These are phyloP conservation scores for Micrasema minimum DNA, from an alignment of 1,140 invertebrate genomes.

Conservation along the genomic window DNA sequence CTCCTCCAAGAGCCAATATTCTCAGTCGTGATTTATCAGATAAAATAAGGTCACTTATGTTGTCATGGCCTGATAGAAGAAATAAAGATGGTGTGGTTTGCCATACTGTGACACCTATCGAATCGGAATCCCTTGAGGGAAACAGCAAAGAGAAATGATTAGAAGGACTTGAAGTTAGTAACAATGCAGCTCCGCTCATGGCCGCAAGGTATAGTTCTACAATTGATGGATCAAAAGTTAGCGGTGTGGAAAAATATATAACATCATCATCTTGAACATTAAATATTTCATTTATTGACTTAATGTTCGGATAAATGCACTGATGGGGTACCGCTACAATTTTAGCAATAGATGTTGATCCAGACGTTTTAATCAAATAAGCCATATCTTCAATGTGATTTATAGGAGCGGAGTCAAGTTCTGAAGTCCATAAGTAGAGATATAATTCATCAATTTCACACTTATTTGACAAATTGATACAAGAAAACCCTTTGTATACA, in stretches of 20 bases:
- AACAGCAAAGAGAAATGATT: conserved; percentile 55
- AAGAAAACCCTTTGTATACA: conserved; percentile 4
- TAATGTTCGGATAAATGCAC: conserved; percentile 73
- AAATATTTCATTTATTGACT: conserved; percentile 69
- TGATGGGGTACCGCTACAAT: conserved; percentile 71
- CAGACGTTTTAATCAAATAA: conserved; percentile 73
- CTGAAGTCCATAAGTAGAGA: conserved; percentile 30
- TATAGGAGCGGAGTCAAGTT: background rate
- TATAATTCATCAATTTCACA: background rate
- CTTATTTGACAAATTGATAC: conserved; percentile 3
- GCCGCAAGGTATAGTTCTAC: conserved; percentile 80
- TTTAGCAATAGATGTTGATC: conserved; percentile 73
- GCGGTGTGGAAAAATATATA: conserved; percentile 77
- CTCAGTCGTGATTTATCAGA: conserved; percentile 65
- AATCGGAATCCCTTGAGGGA: conserved; percentile 56
- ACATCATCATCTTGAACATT: conserved; percentile 68
- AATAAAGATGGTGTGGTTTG: conserved; percentile 84
- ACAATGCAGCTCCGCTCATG: conserved; percentile 70
- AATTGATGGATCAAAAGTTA: conserved; percentile 86
- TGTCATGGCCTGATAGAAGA: conserved; percentile 66
- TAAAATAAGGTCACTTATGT: conserved; percentile 70
- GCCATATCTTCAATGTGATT: conserved; percentile 59
- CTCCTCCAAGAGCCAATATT: conserved; percentile 73
- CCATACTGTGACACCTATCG: conserved; percentile 72
- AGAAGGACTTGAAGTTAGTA: conserved; percentile 69